Base-by-base conservation (phyloP, 2,113 vertebrate genomes). In the Urocynchramus pylzowi region DNA sequence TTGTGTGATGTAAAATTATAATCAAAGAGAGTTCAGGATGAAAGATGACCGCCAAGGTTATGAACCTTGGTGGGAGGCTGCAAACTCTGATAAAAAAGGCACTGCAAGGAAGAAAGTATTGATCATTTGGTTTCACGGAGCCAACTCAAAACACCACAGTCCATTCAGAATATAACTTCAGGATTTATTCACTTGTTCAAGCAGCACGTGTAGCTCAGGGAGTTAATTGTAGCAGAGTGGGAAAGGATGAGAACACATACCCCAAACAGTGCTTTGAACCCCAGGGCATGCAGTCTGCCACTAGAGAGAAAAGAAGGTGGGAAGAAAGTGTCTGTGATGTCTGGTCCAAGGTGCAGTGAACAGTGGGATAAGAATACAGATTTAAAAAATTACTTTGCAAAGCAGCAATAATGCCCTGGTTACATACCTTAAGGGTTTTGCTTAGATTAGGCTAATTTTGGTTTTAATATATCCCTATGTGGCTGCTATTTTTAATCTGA, bases 1-100 rank as follows among this genome's bases (percentile, higher is more conserved):
- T 98, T 98, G 97, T 98, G 97, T 97, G 97, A 98, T 97, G 97
- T 98, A 98, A 98, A 98, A 98, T 97, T 98, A 97, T 98, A 98
- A 98, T 98, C 98, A 98, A 97, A 98, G 97, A 82, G 69, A 97
- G 95, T 96, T 98, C 97, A 96, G 93, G 97, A 98, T 98, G 97
- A 98, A 98, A 98, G 97, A 98, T 97, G 97, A 98, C 97, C 4
- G 50, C 94, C 95, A 98, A 96, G 97, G 97, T 98, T 98, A 97
- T 93, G 97, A 98, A 97, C 97, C 95, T 97, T 96, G 95, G 91
- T 92, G 94, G 93, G 95, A 97, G 89, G 90, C 97, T 92, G 82
- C 92, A 96, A 91, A 94, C 93, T 95, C 94, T 89, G 93, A 97
- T 96, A 97, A 97, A 97, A 98, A 98, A 97, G 63, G 49, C 97